These are phyloP conservation scores for Ormyrus rosae DNA, from an alignment of 2,888 invertebrate species.

Conservation along the genomic window DNA sequence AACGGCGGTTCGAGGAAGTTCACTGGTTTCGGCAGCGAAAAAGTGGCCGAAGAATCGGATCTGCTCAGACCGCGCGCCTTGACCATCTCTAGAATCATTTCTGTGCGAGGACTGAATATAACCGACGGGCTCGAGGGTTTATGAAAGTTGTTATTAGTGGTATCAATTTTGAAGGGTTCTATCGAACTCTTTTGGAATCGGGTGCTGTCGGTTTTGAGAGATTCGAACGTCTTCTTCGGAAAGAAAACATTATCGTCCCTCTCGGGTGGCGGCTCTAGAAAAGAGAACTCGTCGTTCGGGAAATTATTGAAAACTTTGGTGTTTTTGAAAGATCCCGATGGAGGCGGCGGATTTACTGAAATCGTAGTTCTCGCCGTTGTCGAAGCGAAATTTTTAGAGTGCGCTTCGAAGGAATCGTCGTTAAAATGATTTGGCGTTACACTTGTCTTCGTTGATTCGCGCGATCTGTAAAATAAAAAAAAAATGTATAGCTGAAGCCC, in stretches of 20 bases:
- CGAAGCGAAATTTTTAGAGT: no score
- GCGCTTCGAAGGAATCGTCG: not conserved
- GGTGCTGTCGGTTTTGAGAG: not conserved
- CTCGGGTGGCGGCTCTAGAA: constrained; percentile 41
- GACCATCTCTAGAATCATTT: constrained; percentile 17
- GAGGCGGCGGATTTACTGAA: constrained; percentile 23
- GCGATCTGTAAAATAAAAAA: not conserved
- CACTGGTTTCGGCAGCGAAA: not conserved
- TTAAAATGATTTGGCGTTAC: not conserved
- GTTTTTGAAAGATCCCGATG: not conserved
- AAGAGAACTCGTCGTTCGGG: constrained; percentile 27
- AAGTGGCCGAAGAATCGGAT: not conserved
- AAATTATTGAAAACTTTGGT: not conserved
- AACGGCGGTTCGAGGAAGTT: constrained; percentile 48
- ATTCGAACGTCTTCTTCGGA: not conserved
- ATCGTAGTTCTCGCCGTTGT: not conserved
- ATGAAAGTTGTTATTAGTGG: not conserved
- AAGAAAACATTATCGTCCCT: constrained; percentile 28
- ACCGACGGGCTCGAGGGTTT: not conserved
- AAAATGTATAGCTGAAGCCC: not conserved
- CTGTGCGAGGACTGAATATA: constrained; percentile 7
- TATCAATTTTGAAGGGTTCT: not conserved
- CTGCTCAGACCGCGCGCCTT: not conserved
- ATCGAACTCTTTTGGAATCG: not conserved
- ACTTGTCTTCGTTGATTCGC: constrained; percentile 18